Percentiles rank a stretch among this genome's conserved stretches.
phyloP scores from a whole-genome alignment of 2,797 vertebrate genomes.

The Discoglossus pictus region DNA sequence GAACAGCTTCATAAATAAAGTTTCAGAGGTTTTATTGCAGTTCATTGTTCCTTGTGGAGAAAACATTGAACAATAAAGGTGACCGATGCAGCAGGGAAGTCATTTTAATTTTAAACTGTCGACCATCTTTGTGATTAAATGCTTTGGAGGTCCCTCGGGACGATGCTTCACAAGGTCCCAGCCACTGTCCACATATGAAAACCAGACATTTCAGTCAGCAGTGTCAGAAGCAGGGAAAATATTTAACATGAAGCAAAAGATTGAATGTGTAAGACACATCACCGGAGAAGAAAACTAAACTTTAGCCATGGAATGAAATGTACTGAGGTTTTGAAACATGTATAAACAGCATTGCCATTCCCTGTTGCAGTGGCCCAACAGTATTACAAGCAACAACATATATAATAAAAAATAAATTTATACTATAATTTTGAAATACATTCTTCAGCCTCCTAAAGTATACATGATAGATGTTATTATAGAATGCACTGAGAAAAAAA shows the following conservation, averaged over 20 bases:
- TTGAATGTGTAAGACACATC: background rate
- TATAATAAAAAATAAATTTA: too few relatives aligned
- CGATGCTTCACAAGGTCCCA: background rate
- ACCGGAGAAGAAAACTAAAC: background rate
- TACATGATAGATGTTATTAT: too few relatives aligned
- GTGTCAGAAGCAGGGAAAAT: slow-evolving; percentile 25
- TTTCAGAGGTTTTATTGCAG: slow-evolving; percentile 46
- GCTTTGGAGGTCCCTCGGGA: background rate
- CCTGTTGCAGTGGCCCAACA: too few relatives aligned
- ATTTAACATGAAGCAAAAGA: slow-evolving; percentile 16
- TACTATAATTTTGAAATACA: too few relatives aligned
- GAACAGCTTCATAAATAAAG: slow-evolving; percentile 61
- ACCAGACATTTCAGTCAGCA: slow-evolving; percentile 12
- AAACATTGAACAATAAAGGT: slow-evolving; percentile 54
- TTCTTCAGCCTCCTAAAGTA: too few relatives aligned
- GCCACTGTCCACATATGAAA: slow-evolving; percentile 35
- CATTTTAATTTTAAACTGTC: slow-evolving; percentile 11
- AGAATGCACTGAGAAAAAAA: too few relatives aligned
- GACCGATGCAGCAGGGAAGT: slow-evolving; percentile 33
- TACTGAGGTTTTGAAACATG: background rate
- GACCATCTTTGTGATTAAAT: slow-evolving; percentile 8
- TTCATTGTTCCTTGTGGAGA: slow-evolving; percentile 54
- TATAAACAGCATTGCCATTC: background rate
- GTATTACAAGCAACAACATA: too few relatives aligned
- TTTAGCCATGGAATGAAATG: background rate